These are phyloP conservation scores for Adoxophyes honmai DNA, from an alignment of 1,140 invertebrate genomes.

Conservation along the genomic window DNA sequence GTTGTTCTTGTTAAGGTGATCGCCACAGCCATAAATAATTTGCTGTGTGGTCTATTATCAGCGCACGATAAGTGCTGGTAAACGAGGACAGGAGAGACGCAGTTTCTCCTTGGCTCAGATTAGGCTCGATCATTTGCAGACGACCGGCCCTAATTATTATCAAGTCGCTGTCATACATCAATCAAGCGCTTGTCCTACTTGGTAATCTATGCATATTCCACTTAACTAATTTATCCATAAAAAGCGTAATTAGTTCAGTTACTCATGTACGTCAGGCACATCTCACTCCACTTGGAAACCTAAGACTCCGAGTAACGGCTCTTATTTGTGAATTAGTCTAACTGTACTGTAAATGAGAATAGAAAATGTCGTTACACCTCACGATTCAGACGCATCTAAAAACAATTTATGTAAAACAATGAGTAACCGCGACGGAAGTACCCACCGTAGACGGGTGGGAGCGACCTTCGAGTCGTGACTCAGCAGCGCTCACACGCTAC, in stretches of 20 bases:
- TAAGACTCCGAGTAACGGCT: too few relatives aligned
- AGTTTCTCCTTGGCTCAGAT: conserved; percentile 13
- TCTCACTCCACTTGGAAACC: too few relatives aligned
- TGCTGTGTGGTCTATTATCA: conserved; percentile 7
- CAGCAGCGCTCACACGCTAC: conserved; percentile 25
- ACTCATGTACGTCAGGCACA: too few relatives aligned
- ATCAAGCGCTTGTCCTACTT: neutral
- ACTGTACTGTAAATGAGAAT: neutral
- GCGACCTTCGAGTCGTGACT: conserved; percentile 49
- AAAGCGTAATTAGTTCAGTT: too few relatives aligned
- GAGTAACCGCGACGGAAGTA: conserved; percentile 29
- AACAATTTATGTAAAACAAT: conserved; percentile 25
- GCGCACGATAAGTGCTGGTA: neutral
- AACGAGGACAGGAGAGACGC: conserved; percentile 2
- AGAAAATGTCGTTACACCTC: neutral
- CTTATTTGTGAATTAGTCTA: neutral
- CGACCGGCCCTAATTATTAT: conserved; percentile 4
- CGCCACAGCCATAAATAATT: conserved; percentile 7
- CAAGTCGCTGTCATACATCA: neutral
- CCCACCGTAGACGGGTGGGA: conserved; percentile 30
- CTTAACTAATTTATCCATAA: too few relatives aligned
- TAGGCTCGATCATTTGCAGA: neutral
- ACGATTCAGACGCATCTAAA: neutral
- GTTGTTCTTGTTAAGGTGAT: neutral
- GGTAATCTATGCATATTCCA: neutral